Base-by-base conservation (phyloP, 1,140 invertebrate genomes). In the Marisa cornuarietis region DNA sequence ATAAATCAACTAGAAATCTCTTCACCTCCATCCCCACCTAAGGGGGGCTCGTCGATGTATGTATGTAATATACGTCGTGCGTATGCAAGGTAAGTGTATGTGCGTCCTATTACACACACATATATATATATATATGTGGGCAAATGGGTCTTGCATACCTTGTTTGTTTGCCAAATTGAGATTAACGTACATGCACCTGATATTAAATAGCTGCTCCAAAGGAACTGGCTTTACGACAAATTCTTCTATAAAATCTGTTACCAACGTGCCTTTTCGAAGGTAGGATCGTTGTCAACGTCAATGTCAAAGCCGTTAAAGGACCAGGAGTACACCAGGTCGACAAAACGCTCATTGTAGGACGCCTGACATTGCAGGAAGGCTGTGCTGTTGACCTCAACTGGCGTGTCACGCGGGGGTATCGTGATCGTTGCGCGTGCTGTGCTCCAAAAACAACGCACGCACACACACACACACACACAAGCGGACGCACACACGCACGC, bases 261-360 rank as follows among this genome's bases (percentile, higher is more conserved):
- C 42, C 18, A 24, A 83, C 83, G 65, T 78, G 87, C 87, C 79
- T 78, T 54, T 49, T 42, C 71, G 62, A 82, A 88, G 51, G 85
- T 65, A 16, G 83, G 81, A 14, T 87, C 83, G 5, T 80, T 75
- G 6, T 81, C 78, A 14, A 83, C 22, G 77, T 88, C 82, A 16
- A 87, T 82, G 13, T 80, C 51, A 63, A 72, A 80, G 16, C 83
- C 86, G 58, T 88, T 83, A 52, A 86, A 83, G 18, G 52, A 71
- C 87, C 87, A 88, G 20, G 83, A 66, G 68, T 86, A 87, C 13
- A 83, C 74, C 7, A 88, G 79, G 54, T 88, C 87, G 52, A 79
- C 68, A 42, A 26, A 58, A 2, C 66, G 65, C 13, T 68, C 42
- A 71, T 88, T 80, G 76, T 84, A 86, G 16, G 85, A 83, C 0